phyloP scores from a whole-genome alignment of 2,888 invertebrate species.

The Coenonympha glycerion region DNA sequence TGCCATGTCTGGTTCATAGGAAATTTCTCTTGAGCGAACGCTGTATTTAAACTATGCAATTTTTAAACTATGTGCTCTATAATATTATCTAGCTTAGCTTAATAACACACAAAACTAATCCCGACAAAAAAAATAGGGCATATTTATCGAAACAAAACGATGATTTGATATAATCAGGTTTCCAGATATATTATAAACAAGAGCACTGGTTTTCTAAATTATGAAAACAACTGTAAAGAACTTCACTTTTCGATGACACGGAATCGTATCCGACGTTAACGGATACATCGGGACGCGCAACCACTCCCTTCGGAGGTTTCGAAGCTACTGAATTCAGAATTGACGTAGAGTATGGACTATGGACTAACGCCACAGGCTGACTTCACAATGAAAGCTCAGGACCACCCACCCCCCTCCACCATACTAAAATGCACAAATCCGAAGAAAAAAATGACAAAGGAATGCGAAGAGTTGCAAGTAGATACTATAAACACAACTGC shows the following conservation, averaged over 20 bases:
- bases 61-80: constrained; percentile 16
- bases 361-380: constrained; percentile 38
- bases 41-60: constrained; percentile 16
- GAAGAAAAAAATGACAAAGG: constrained; percentile 52
- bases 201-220: constrained; percentile 2
- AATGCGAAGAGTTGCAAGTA: constrained; percentile 49
- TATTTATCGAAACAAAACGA: constrained; percentile 11
- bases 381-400: constrained; percentile 52
- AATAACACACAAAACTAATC: constrained; percentile 17
- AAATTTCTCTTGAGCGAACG: constrained; percentile 16
- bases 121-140: constrained; percentile 7
- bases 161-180: constrained; percentile 12
- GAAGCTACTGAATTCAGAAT: constrained; percentile 53
- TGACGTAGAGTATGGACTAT: too few species aligned
- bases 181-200: constrained; percentile 28
- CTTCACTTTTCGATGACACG: constrained; percentile 44
- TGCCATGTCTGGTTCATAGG: constrained; percentile 11
- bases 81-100: constrained; percentile 9
- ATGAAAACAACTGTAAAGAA: constrained; percentile 34
- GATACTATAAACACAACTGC: constrained; percentile 35
- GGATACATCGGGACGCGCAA: constrained; percentile 31
- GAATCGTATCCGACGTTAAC: constrained; percentile 12
- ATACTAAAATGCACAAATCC: constrained; percentile 62
- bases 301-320: constrained; percentile 54
- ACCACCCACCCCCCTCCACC: constrained; percentile 50